Conservation (phyloP, 2,888 invertebrate genomes). For the Euphydryas editha region DNA sequence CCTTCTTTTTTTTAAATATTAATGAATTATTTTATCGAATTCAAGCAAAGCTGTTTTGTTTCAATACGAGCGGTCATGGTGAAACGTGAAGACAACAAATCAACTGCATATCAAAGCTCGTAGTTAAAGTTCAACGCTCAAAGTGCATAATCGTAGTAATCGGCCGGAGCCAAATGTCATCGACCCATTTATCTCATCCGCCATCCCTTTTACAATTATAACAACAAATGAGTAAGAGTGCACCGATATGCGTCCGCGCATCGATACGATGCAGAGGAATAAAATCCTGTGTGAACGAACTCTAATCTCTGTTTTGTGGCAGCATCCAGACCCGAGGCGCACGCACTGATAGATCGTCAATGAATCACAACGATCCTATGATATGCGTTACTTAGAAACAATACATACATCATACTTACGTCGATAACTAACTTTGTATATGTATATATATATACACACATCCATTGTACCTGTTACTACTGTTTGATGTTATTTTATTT, state of each 20-base stretch:
- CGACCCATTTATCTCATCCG: constrained; percentile 83
- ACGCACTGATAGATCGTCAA: constrained; percentile 62
- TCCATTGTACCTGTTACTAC: not conserved
- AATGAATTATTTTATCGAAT: not conserved
- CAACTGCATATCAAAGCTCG: constrained; percentile 60
- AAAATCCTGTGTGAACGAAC: constrained; percentile 84
- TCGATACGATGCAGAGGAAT: constrained; percentile 80
- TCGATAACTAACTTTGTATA: not conserved
- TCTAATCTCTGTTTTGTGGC: constrained; percentile 81
- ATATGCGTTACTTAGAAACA: constrained; percentile 31
- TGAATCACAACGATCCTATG: constrained; percentile 45
- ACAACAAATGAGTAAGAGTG: constrained; percentile 83
- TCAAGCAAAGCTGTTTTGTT: no score
- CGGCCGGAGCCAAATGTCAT: constrained; percentile 82
- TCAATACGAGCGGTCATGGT: not conserved
- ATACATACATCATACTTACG: constrained; percentile 17
- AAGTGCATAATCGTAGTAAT: constrained; percentile 83
- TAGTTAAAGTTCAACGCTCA: constrained; percentile 80
- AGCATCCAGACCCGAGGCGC: constrained; percentile 73
- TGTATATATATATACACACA: not conserved
- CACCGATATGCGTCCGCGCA: constrained; percentile 75
- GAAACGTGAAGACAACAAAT: constrained; percentile 23
- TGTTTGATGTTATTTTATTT: no score
- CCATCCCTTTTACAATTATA: constrained; percentile 83
- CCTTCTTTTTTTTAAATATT: not conserved